A percentile compares a stretch with the other conserved stretches of the same genome.
phyloP scores from a whole-genome alignment of 2,113 vertebrate genomes.

The Vicugna pacos region DNA sequence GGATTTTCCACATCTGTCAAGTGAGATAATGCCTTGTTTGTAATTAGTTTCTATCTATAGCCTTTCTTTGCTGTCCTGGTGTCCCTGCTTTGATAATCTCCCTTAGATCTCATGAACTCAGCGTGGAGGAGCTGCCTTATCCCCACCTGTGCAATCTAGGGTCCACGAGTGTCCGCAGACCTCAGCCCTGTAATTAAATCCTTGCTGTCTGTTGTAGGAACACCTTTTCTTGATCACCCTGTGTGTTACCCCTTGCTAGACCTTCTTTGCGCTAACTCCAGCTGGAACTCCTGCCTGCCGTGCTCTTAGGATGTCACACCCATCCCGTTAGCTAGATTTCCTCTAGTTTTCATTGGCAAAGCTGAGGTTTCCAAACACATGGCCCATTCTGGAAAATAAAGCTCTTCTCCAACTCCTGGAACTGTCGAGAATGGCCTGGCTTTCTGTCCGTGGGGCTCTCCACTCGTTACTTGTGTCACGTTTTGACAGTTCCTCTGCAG shows the following conservation, averaged over 20 bases:
- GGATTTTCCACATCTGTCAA: not conserved
- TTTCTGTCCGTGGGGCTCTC: not conserved
- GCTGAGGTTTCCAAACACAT: not conserved
- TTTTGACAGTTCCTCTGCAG: conserved; percentile 15
- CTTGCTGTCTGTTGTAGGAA: not conserved
- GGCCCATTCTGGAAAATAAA: not conserved
- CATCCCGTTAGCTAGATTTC: not conserved
- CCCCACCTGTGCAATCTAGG: not conserved
- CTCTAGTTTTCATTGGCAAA: not conserved
- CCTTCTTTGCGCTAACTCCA: not conserved
- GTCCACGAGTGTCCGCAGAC: too few relatives aligned
- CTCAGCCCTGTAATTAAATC: not conserved
- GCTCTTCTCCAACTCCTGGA: not conserved
- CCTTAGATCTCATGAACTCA: not conserved
- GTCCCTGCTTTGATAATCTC: not conserved
- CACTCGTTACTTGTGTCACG: not conserved
- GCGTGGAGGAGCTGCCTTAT: not conserved
- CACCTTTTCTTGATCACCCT: not conserved
- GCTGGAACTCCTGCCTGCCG: not conserved
- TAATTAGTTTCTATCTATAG: not conserved
- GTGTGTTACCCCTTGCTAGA: not conserved
- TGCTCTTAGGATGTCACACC: not conserved
- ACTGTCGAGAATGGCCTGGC: not conserved
- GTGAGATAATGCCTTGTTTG: not conserved
- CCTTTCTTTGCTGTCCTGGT: not conserved